Base-by-base conservation (phyloP, 2,113 vertebrate genomes). In the Crotalus helleri region DNA sequence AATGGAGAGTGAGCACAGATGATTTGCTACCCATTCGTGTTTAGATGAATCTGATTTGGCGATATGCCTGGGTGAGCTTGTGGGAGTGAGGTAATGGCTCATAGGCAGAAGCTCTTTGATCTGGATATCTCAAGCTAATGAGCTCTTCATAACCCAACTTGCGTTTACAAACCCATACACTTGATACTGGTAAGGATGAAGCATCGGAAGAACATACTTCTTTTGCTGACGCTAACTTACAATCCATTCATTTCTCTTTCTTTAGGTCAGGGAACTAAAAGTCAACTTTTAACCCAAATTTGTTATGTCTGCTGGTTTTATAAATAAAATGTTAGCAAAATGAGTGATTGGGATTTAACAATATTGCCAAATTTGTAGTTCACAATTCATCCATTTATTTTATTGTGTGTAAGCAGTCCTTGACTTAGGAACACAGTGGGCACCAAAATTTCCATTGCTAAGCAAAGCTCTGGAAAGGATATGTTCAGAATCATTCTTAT, bases 1-100 rank as follows among this genome's bases (percentile, higher is more conserved):
- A 91, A 61, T 46, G 0, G 46, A 90, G 88, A 53, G 49, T 51
- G 54, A 3, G 64, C 24, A 51, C 1, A 58, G 69, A 93, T 89
- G 54, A 91, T 92, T 90, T 93, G 81, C 94, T 94, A 91, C 88
- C 51, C 92, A 89, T 19, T 59, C 53, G 44, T 87, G 88, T 93
- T 91, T 91, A 91, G 88, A 61, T 15, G 74, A 58, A 91, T 93
- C 55, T 90, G n/a, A 7, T 88, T 88, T 54, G 91, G 91, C 87
- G 61, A 88, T 3, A 54, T 2, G 94, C 81, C 88, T 92, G 89
- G 51, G 44, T 92, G 57, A 1, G 54, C 64, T 89, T n/a, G 55
- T 90, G 9, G 39, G 92, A 92, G 57, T 29, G 64, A 90, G 55
- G 55, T 57, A 26, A 93, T 29, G 58, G 39, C 69, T 93, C 57